These are phyloP conservation scores for Podargus strigoides DNA, from an alignment of 2,797 vertebrate genomes.

Conservation along the genomic window DNA sequence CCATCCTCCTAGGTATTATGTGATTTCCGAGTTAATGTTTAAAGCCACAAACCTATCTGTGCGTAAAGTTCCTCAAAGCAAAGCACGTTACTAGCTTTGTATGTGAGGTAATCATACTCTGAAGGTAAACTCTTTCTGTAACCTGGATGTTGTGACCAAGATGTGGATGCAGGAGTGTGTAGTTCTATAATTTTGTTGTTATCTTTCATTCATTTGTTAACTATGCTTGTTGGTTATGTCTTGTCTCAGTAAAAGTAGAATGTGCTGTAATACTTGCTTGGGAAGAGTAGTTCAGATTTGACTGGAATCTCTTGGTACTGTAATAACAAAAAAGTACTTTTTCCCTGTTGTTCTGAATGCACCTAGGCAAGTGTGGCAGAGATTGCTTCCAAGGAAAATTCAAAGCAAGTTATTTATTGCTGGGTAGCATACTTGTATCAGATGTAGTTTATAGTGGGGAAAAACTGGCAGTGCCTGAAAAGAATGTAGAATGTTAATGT, in stretches of 20 bases:
- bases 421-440: neutral
- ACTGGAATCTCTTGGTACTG: neutral
- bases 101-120: neutral
- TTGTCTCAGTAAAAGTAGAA: neutral
- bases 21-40: constrained; percentile 10
- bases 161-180: rapidly evolving
- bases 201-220: neutral
- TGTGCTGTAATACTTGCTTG: neutral
- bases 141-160: neutral
- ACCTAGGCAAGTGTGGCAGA: neutral
- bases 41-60: neutral
- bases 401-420: constrained; percentile 3
- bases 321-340: neutral
- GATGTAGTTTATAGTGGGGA: neutral
- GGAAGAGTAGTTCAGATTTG: neutral
- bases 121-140: neutral
- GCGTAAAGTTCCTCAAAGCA: neutral
- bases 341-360: neutral
- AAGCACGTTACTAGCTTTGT: neutral
- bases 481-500: neutral
- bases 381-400: neutral
- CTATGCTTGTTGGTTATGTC: neutral
- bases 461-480: neutral
- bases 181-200: neutral
- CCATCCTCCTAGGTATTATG: neutral